phyloP scores from a whole-genome alignment of 2,797 vertebrate species.

The Chanos chanos region DNA sequence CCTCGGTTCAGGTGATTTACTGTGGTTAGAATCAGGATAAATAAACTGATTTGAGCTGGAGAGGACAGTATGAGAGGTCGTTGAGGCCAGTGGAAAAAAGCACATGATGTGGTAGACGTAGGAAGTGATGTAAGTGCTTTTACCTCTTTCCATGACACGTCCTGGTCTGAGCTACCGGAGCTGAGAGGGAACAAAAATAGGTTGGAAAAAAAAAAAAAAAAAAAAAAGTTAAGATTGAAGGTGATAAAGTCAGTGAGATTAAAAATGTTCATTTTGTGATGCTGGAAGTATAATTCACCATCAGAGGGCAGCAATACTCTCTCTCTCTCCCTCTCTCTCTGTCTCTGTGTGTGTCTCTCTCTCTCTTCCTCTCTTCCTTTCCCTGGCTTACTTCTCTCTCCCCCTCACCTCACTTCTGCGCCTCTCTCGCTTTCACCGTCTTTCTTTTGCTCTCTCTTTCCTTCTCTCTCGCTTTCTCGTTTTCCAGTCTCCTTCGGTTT shows the following conservation, averaged over 20 bases:
- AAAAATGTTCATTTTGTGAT: not conserved
- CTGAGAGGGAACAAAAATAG: constrained; percentile 20
- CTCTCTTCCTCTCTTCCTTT: no score
- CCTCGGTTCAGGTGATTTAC: no score
- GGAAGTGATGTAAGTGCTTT: not conserved
- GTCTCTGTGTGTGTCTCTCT: not conserved
- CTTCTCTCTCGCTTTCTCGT: not conserved
- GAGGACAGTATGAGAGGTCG: no score
- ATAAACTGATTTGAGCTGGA: no score
- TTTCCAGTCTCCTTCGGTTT: not conserved
- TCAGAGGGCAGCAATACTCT: constrained; percentile 2
- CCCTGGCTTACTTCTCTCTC: not conserved
- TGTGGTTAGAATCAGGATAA: no score
- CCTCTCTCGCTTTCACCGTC: not conserved
- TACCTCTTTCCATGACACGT: constrained; percentile 32
- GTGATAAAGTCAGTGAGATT: not conserved
- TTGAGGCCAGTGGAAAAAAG: not conserved
- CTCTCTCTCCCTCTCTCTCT: not conserved
- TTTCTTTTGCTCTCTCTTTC: no score
- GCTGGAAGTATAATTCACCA: constrained; percentile 16
- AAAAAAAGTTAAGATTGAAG: not conserved
- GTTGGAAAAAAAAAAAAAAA: not conserved
- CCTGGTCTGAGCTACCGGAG: constrained; percentile 17
- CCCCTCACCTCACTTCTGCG: not conserved
- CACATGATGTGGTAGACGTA: no score